Evolutionary conservation across 2,888 invertebrate species (phyloP).

Genomic region (Catocala sponsa): DNA sequence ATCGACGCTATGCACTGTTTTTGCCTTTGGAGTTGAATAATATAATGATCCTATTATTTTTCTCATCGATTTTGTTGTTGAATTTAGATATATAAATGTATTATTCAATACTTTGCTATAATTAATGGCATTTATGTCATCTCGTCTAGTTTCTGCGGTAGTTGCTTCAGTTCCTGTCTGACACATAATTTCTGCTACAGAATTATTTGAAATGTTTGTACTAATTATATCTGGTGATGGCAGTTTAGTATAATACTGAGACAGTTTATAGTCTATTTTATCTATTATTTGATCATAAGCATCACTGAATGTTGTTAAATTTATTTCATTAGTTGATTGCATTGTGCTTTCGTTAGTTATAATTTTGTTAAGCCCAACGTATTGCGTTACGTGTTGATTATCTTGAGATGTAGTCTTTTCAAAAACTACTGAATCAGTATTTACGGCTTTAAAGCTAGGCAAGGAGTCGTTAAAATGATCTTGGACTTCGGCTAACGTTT

Average conservation of each 20-base stretch:
- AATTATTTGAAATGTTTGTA: background rate
- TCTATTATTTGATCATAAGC: conserved; percentile 2
- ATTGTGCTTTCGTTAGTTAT: background rate
- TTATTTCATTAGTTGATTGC: background rate
- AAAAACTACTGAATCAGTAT: too few relatives aligned
- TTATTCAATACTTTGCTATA: too few relatives aligned
- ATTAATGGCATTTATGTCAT: too few relatives aligned
- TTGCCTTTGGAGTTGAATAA: too few relatives aligned
- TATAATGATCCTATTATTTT: too few relatives aligned
- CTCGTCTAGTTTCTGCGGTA: too few relatives aligned
- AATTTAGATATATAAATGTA: too few relatives aligned
- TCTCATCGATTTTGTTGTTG: too few relatives aligned
- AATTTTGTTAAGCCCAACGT: background rate
- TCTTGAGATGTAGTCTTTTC: background rate
- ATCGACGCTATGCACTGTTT: too few relatives aligned
- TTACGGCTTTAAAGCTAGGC: background rate
- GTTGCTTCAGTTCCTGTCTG: background rate
- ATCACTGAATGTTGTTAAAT: background rate
- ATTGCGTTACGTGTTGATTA: background rate
- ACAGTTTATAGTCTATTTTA: conserved; percentile 3
- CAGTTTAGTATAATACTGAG: conserved; percentile 2
- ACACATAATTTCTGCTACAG: background rate
- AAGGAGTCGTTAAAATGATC: background rate
- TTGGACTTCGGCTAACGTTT: background rate
- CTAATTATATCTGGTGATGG: background rate